Conservation (phyloP, 37 sponge, comb jelly and placozoan species). For the Eunapius fragilis region DNA sequence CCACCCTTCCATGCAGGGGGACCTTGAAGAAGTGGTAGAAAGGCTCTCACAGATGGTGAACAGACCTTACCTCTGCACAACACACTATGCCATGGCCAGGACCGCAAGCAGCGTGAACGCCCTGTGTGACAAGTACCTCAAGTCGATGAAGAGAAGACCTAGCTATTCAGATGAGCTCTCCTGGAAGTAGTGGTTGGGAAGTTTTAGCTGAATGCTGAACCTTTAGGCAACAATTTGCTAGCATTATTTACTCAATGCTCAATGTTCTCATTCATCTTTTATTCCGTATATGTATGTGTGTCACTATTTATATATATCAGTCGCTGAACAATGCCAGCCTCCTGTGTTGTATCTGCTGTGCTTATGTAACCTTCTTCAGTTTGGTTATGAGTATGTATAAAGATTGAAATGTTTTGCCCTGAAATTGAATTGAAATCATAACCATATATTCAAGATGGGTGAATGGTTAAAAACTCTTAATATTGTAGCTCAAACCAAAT, state of each 20-base stretch:
- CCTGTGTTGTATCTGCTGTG: too few species aligned
- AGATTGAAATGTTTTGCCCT: too few species aligned
- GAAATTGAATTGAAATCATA: too few species aligned
- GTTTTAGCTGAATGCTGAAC: not conserved
- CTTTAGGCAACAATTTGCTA: not conserved
- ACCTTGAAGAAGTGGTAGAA: conserved; percentile 78
- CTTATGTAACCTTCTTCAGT: too few species aligned
- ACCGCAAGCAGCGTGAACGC: conserved; percentile 43
- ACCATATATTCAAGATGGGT: too few species aligned
- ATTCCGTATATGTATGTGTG: not conserved
- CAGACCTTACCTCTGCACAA: conserved; percentile 68
- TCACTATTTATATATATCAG: too few species aligned
- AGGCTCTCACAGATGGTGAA: conserved; percentile 76
- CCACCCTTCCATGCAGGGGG: conserved; percentile 24
- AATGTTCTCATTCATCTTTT: not conserved
- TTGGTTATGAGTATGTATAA: too few species aligned
- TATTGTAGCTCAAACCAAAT: too few species aligned
- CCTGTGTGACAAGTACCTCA: conserved; percentile 36
- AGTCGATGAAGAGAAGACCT: conserved; percentile 30
- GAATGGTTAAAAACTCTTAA: too few species aligned
- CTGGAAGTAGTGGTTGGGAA: not conserved
- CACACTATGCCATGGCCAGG: conserved; percentile 58
- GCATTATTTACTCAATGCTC: not conserved
- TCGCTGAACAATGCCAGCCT: too few species aligned
- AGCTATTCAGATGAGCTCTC: not conserved